Base-by-base conservation (phyloP, 2,797 vertebrate species). In the Falco berigora region DNA sequence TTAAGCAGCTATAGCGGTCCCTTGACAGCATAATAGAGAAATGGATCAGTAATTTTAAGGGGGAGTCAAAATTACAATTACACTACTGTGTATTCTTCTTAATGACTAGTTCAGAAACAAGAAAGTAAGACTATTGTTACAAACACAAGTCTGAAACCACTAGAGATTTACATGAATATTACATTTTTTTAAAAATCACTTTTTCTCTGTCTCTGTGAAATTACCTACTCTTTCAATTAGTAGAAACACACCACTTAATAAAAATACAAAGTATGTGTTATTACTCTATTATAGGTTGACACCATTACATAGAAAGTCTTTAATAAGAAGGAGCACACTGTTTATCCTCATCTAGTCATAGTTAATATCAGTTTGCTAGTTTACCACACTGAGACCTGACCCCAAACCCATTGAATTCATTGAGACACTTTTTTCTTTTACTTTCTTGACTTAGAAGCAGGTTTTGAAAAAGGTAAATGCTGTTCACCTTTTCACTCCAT, bases 21-120 rank as follows among this genome's bases (percentile, higher is more conserved):
- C 74, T 87, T 59, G 71, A 86, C 66, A 93, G 64, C 44, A 72
- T 85, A 95, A 94, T 88, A 66, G 8, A 88, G 89, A 87, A 86
- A 90, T 71, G 40, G 53, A 92, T 93, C 74, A 75, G 53, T 86
- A 97, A 91, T 96, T 81, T 90, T 53, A 96, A 96, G 94, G 58
- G 34, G 75, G 64, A 94, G 79, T 95, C 58, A 94, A 97, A 97
- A 97, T 92, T 84, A 94, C 77, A 58, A 94, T 96, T 90, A 73
- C 55, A 76, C 38, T 96, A 87, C 77, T 79, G 38, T 61, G 67
- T 86, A 86, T 97, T 96, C 92, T 79, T 91, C 93, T 95, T 88
- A 83, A 93, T 87, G 77, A 89, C 85, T 95, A 74, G n/a, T 80
- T 95, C 85, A 88, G 44, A 92, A 93, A 88, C 34, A 52, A 14